Conservation (phyloP, 1,140 invertebrate genomes). For the Steinernema khuongi region DNA sequence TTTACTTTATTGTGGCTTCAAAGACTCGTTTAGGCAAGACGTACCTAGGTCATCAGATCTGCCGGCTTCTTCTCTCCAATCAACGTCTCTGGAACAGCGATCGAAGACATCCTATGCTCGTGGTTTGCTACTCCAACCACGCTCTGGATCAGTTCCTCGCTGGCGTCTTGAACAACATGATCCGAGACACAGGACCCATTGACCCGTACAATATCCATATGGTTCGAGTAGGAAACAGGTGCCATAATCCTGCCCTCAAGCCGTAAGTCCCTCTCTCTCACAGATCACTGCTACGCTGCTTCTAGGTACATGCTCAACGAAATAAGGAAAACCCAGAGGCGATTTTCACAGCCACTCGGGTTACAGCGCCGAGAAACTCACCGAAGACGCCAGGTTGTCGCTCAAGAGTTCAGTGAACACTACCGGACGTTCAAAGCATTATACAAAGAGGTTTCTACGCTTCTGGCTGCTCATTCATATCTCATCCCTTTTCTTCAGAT, state of each 20-base stretch:
- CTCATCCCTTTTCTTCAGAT: too few relatives aligned
- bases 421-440: not conserved
- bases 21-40: conserved; percentile 70
- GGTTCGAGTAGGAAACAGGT: conserved; percentile 67
- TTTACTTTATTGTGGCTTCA: conserved; percentile 60
- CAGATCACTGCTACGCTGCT: not conserved
- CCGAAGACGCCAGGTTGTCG: not conserved
- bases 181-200: not conserved
- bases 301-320: conserved; percentile 8
- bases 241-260: conserved; percentile 20
- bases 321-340: not conserved
- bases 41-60: conserved; percentile 65
- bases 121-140: conserved; percentile 80
- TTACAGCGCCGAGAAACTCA: not conserved
- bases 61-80: conserved; percentile 44
- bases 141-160: conserved; percentile 82
- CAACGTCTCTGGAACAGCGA: conserved; percentile 45
- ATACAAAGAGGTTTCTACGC: not conserved
- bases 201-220: conserved; percentile 53
- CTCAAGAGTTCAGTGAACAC: not conserved
- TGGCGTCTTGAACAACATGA: conserved; percentile 62
- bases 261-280: conserved; percentile 10
- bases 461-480: not conserved
- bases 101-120: conserved; percentile 67
- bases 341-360: not conserved